These are phyloP conservation scores for Lates calcarifer DNA, from an alignment of 2,113 vertebrate genomes.

Conservation along the genomic window DNA sequence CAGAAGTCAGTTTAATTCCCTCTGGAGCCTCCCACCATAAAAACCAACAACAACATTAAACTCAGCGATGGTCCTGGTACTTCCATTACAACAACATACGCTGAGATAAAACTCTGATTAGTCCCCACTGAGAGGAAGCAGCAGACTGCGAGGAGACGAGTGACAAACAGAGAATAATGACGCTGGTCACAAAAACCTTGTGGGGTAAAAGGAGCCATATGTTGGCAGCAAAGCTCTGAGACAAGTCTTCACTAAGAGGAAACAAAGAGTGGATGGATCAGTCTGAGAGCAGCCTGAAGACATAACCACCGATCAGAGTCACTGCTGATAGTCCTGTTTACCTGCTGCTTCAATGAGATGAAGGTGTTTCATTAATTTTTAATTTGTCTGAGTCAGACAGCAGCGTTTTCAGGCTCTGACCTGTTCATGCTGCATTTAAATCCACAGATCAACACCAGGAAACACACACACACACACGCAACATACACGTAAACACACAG, in stretches of 20 bases:
- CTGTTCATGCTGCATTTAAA: background rate
- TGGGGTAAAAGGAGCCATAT: constrained; percentile 34
- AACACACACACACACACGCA: no score
- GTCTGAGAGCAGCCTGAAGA: background rate
- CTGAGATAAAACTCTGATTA: constrained; percentile 27
- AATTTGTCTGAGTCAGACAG: no score
- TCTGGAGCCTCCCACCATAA: background rate
- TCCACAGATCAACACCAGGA: background rate
- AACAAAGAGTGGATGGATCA: background rate
- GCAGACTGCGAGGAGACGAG: constrained; percentile 4
- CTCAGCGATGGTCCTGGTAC: background rate
- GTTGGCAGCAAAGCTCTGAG: constrained; percentile 2
- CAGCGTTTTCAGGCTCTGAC: background rate
- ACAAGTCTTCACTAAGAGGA: background rate
- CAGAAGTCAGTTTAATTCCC: background rate
- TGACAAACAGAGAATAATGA: constrained; percentile 25
- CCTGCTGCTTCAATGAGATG: background rate
- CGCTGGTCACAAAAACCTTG: constrained; percentile 4
- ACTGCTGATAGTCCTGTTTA: constrained; percentile 2
- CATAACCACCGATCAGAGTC: no score
- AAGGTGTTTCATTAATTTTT: no score
- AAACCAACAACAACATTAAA: constrained; percentile 15
- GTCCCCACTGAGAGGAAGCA: background rate
- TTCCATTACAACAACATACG: constrained; percentile 6
- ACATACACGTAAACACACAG: background rate